A percentile compares a stretch with the other conserved stretches of the same genome.
Conservation (phyloP, 2,113 vertebrate species). For the Rattus rattus region DNA sequence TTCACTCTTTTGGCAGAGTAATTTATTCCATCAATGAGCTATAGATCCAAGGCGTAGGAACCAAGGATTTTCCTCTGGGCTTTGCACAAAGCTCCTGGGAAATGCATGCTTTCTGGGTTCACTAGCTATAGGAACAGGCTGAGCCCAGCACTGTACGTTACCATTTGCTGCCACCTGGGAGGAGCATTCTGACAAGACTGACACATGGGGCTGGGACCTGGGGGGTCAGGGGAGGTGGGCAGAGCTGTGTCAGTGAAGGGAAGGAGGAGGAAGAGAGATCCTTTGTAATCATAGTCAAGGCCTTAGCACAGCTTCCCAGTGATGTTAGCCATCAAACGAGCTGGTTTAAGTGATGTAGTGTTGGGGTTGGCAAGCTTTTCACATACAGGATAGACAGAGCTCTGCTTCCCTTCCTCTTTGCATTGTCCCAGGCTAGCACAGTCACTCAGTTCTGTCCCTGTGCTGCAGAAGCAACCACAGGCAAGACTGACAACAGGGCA, state of each 20-base stretch:
- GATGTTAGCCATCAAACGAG: not conserved
- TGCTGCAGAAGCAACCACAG: not conserved
- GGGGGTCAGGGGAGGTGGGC: not conserved
- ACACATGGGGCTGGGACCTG: too few species aligned
- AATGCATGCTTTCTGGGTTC: not conserved
- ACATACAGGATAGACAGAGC: not conserved
- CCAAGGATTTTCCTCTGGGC: not conserved
- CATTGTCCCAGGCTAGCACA: not conserved
- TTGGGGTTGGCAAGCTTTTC: not conserved
- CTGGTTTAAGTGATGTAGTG: not conserved
- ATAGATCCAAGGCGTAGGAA: not conserved
- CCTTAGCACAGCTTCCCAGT: too few species aligned
- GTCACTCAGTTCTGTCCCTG: not conserved
- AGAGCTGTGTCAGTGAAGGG: not conserved
- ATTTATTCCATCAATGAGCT: not conserved
- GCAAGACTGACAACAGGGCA: not conserved
- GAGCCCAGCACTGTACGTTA: not conserved
- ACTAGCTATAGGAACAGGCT: not conserved
- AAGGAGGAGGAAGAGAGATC: not conserved
- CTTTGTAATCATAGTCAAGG: too few species aligned
- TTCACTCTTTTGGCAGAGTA: not conserved
- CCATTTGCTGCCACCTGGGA: not conserved
- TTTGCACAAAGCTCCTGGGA: conserved; percentile 46
- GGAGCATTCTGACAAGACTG: not conserved
- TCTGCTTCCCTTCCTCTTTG: not conserved